Conservation (phyloP, 2,888 invertebrate species). For the Spicauda simplicius region DNA sequence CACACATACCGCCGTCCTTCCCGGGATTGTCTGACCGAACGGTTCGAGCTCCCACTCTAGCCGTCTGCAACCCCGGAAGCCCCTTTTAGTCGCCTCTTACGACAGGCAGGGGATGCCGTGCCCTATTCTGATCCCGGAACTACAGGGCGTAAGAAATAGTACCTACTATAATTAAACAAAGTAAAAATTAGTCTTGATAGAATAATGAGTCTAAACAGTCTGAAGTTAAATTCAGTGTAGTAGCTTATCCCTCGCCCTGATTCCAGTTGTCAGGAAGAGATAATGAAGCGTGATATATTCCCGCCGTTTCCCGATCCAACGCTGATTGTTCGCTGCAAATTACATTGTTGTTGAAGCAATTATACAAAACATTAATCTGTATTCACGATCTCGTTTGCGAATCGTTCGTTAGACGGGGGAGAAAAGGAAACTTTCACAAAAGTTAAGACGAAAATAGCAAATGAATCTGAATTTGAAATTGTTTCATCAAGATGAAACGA, state of each 20-base stretch:
- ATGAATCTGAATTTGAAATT: slow-evolving; percentile 32
- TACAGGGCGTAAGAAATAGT: too few species aligned
- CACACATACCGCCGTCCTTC: too few species aligned
- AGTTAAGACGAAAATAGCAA: slow-evolving; percentile 51
- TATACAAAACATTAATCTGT: slow-evolving; percentile 65
- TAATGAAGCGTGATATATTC: slow-evolving; percentile 37
- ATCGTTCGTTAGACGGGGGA: slow-evolving; percentile 72
- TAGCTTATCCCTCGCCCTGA: slow-evolving; percentile 24
- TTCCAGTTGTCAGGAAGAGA: slow-evolving; percentile 35
- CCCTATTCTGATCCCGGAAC: too few species aligned
- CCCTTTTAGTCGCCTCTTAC: too few species aligned
- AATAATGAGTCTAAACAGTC: slow-evolving; percentile 1
- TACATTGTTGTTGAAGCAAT: slow-evolving; percentile 61
- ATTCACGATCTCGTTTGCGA: slow-evolving; percentile 68
- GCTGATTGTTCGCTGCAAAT: slow-evolving; percentile 37
- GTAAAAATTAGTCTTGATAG: background rate
- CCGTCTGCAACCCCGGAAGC: too few species aligned
- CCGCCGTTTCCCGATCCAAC: slow-evolving; percentile 34
- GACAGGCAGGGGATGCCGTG: too few species aligned
- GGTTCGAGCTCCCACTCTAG: too few species aligned
- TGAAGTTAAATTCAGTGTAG: slow-evolving; percentile 31
- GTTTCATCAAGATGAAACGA: slow-evolving; percentile 29
- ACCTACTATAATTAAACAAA: too few species aligned
- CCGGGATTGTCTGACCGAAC: too few species aligned
- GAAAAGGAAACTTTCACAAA: slow-evolving; percentile 72